These are phyloP conservation scores for Vulpes ferrilata DNA, from an alignment of 2,113 vertebrate species.

Conservation along the genomic window DNA sequence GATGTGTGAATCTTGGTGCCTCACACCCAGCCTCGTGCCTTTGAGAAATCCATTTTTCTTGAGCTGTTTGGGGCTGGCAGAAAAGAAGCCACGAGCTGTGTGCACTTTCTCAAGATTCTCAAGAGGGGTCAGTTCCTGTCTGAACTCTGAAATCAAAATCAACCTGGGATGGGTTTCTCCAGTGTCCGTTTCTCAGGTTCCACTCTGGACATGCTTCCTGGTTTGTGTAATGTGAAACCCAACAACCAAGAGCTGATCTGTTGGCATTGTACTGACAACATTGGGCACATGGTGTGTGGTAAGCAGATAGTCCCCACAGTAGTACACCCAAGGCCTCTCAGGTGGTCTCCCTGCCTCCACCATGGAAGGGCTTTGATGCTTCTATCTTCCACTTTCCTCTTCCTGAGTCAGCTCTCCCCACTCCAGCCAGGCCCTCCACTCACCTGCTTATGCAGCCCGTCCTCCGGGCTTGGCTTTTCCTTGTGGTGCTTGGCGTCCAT, in stretches of 20 bases:
- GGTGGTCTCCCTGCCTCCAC: background rate
- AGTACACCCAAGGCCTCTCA: background rate
- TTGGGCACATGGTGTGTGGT: background rate
- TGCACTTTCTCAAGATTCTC: background rate
- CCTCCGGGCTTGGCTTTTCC: slow-evolving; percentile 90
- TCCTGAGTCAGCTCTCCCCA: background rate
- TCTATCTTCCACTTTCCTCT: background rate
- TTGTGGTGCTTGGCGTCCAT: slow-evolving; percentile 96
- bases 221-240: background rate
- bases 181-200: background rate
- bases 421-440: background rate
- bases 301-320: background rate
- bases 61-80: background rate
- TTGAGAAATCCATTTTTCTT: background rate
- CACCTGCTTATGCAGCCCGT: slow-evolving; percentile 90
- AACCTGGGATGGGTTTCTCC: background rate
- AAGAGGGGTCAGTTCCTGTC: background rate
- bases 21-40: background rate
- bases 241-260: background rate
- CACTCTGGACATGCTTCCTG: background rate
- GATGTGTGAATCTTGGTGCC: background rate
- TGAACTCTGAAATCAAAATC: background rate
- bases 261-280: background rate
- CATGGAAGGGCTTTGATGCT: background rate
- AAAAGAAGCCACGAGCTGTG: background rate